Percentiles rank a stretch among this genome's conserved stretches.
Conservation (phyloP, 1,140 invertebrate genomes). For the Streblospio benedicti region DNA sequence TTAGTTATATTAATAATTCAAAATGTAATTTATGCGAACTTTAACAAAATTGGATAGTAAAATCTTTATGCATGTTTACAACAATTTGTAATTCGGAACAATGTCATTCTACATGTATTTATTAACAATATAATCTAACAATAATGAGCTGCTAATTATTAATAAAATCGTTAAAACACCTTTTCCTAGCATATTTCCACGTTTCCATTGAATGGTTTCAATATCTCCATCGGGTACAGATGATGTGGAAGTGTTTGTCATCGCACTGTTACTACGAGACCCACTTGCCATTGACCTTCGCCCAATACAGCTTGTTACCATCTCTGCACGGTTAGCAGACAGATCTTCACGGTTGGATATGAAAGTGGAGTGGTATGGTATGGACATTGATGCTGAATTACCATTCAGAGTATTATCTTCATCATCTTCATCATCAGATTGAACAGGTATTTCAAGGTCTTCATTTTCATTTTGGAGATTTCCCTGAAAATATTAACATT, state of each 20-base stretch:
- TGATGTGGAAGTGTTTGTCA: conserved; percentile 6
- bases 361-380: too few species aligned
- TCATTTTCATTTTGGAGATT: not conserved
- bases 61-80: too few species aligned
- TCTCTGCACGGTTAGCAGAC: not conserved
- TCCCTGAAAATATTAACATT: not conserved
- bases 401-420: not conserved
- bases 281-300: not conserved
- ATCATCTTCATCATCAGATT: not conserved
- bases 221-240: conserved; percentile 19
- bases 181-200: conserved; percentile 42
- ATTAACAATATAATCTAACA: too few species aligned
- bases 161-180: too few species aligned
- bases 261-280: conserved; percentile 2
- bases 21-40: too few species aligned
- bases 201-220: conserved; percentile 42
- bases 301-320: conserved; percentile 12
- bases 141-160: too few species aligned
- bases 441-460: not conserved
- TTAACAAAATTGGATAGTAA: too few species aligned
- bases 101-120: too few species aligned
- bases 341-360: too few species aligned
- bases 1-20: too few species aligned
- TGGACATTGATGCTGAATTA: not conserved
- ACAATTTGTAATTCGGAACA: too few species aligned